These are phyloP conservation scores for Meganola albula DNA, from an alignment of 2,888 invertebrate species.

Conservation along the genomic window DNA sequence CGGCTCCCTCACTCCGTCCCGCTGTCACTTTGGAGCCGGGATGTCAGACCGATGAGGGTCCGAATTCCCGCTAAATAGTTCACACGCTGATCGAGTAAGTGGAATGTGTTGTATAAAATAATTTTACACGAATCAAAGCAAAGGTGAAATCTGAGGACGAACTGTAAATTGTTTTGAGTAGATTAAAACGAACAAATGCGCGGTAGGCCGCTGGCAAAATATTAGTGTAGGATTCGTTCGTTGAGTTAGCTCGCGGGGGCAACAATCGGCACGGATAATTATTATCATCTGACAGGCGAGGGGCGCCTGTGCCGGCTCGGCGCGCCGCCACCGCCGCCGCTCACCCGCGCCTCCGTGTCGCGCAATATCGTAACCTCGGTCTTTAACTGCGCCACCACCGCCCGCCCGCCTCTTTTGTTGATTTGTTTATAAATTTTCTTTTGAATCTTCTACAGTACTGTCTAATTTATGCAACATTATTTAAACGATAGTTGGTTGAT, in stretches of 20 bases:
- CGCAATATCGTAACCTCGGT: conserved; percentile 45
- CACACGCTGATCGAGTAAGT: conserved; percentile 72
- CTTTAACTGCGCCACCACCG: conserved; percentile 59
- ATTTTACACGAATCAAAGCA: conserved; percentile 12
- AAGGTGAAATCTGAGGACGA: conserved; percentile 33
- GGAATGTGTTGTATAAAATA: conserved; percentile 17
- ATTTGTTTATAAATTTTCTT: conserved; percentile 43
- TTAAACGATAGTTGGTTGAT: too few species aligned
- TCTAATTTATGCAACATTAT: conserved; percentile 11
- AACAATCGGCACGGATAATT: conserved; percentile 31
- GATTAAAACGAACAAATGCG: neutral
- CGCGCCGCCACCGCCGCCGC: too few species aligned
- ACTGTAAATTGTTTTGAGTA: conserved; percentile 26
- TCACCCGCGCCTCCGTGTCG: conserved; percentile 23
- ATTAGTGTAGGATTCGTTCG: conserved; percentile 5
- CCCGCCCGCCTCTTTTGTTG: conserved; percentile 33
- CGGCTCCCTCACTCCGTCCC: conserved; percentile 48
- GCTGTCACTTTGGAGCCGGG: conserved; percentile 38
- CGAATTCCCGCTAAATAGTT: conserved; percentile 49
- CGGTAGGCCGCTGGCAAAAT: conserved; percentile 1
- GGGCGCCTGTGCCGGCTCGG: conserved; percentile 27
- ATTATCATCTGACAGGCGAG: conserved; percentile 32
- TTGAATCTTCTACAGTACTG: conserved; percentile 40
- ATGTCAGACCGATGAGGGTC: conserved; percentile 54
- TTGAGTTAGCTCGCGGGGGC: conserved; percentile 12